Percentiles rank a stretch among this genome's conserved stretches.
Conservation (phyloP, 2,888 invertebrate species). For the Heliconius aoede region DNA sequence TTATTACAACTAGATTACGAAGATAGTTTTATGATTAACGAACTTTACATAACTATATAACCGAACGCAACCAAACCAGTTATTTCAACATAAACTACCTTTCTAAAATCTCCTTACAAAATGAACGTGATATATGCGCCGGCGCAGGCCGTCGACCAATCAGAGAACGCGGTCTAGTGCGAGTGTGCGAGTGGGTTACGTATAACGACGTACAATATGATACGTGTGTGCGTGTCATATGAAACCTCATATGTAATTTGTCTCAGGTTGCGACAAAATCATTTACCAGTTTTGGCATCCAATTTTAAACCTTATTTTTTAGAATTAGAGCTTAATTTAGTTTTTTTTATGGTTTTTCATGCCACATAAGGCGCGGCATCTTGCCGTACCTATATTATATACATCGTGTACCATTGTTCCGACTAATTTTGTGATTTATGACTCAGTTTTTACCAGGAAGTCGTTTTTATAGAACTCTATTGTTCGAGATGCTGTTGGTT, state of each 20-base stretch:
- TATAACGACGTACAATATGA: conserved; percentile 43
- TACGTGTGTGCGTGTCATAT: conserved; percentile 55
- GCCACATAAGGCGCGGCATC: conserved; percentile 62
- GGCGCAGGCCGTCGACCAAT: conserved; percentile 63
- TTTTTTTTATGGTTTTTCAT: conserved; percentile 50
- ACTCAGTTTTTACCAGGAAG: conserved; percentile 61
- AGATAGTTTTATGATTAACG: conserved; percentile 45
- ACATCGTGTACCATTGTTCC: conserved; percentile 49
- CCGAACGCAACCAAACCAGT: conserved; percentile 58
- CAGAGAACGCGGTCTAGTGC: conserved; percentile 35
- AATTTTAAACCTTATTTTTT: conserved; percentile 55
- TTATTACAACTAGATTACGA: conserved; percentile 43
- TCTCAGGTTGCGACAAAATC: conserved; percentile 54
- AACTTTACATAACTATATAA: conserved; percentile 55
- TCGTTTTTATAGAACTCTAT: conserved; percentile 52
- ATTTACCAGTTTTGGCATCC: conserved; percentile 39
- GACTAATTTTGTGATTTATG: conserved; percentile 66
- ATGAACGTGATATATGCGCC: conserved; percentile 64
- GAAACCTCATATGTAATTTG: conserved; percentile 58
- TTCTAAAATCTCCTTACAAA: conserved; percentile 83
- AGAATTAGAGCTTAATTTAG: conserved; percentile 28
- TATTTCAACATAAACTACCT: conserved; percentile 73
- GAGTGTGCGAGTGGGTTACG: conserved; percentile 55
- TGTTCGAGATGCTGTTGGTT: conserved; percentile 39
- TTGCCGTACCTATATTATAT: conserved; percentile 51